Evolutionary conservation across 2,113 vertebrate species (phyloP), one percentile per base, ranked within the genome.

Genomic region (Gallinago paraguaiae): DNA sequence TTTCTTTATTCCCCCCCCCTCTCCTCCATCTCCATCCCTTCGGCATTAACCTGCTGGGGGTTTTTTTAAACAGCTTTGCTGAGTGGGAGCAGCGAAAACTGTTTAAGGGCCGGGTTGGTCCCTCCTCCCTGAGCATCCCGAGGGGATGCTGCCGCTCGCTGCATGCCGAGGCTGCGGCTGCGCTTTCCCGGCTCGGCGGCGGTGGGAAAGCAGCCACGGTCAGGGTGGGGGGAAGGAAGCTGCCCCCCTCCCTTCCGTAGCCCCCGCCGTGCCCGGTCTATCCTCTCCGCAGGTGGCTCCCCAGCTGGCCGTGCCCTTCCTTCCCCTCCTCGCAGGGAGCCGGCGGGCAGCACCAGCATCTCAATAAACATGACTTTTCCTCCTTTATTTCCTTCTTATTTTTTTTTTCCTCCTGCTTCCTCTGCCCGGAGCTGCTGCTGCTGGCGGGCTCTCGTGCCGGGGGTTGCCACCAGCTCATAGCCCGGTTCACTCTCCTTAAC

Each of bases 41-140:
- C 1, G 13, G 46, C 63, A 1, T 11, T 9, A 23, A 14, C 65
- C 1, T 6, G 25, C 88, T 3, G 2, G 15, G 53, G 80, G 14
- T 43, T 39, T 51, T 60, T 17, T 87, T 87, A 90, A 95, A 87
- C 90, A 89, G 95, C 92, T 94, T 91, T 94, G 84, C 94, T 90
- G 90, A 80, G 69, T 13, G 48, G 87, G 33, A 75, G 69, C 89
- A 56, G 78, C 87, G 72, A 82, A 85, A 96, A 39, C 91, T 94
- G 93, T 59, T 97, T 94, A 89, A 95, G 87, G 56, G 30, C 46
- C 9, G 2, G 5, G 5, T 83, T 23, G 5, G 5, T 83, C 25
- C 75, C 59, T 7, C 1, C 9, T 24, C 60, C 3, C 4, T 0
- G n/a, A 5, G 45, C 30, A 8, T 41, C 71, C 1, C 2, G 2